Evolutionary conservation across 1,140 invertebrate genomes (phyloP).

Genomic region (Dendrolimus kikuchii): DNA sequence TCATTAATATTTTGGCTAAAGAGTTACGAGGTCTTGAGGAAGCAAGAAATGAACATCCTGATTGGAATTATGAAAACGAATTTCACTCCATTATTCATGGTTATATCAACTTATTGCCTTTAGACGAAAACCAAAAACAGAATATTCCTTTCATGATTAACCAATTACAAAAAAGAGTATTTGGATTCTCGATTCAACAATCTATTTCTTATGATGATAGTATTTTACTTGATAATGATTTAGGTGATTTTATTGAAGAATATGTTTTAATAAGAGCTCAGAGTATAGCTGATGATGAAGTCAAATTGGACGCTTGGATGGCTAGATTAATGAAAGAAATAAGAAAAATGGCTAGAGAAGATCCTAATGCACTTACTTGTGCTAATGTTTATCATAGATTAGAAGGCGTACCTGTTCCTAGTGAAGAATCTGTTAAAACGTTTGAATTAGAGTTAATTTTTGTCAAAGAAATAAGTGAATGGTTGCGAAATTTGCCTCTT

Average conservation of each 20-base stretch:
- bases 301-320: conserved; percentile 27
- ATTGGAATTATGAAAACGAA: conserved; percentile 14
- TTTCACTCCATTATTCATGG: too few species aligned
- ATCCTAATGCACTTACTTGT: conserved; percentile 8
- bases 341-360: conserved; percentile 15
- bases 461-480: conserved; percentile 32
- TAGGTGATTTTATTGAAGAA: conserved; percentile 26
- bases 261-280: conserved; percentile 20
- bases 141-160: neutral
- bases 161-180: too few species aligned
- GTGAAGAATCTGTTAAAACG: conserved; percentile 17
- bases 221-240: neutral
- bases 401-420: conserved; percentile 10
- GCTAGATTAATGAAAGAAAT: conserved; percentile 26
- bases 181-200: too few species aligned
- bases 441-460: conserved; percentile 25
- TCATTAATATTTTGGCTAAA: conserved; percentile 27
- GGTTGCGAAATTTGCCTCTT: conserved; percentile 34
- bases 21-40: conserved; percentile 27
- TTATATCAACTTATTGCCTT: too few species aligned
- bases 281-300: conserved; percentile 24
- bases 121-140: conserved; percentile 10
- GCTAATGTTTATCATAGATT: conserved; percentile 17
- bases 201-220: too few species aligned
- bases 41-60: conserved; percentile 10